phyloP scores from a whole-genome alignment of 2,888 invertebrate genomes.

The Unio delphinus region DNA sequence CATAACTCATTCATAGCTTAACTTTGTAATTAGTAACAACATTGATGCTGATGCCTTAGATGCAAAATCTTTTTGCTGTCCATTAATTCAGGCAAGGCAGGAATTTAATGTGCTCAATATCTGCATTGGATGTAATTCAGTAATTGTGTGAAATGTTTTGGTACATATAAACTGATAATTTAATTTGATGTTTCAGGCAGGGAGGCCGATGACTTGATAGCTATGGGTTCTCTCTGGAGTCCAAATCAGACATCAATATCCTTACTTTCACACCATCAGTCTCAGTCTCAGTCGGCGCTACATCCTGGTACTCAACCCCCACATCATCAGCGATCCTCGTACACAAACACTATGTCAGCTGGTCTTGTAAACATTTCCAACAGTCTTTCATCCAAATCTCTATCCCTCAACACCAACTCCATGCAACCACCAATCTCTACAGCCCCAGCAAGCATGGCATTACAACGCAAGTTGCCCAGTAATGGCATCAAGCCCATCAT shows the following conservation, averaged over 20 bases:
- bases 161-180: too few species aligned
- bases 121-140: too few species aligned
- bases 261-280: not conserved
- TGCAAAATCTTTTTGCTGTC: too few species aligned
- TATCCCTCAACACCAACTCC: too few species aligned
- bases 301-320: constrained; percentile 35
- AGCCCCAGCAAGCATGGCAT: constrained; percentile 28
- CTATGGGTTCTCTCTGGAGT: constrained; percentile 64
- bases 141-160: too few species aligned
- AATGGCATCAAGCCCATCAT: constrained; percentile 41
- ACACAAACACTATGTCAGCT: constrained; percentile 14
- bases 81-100: too few species aligned
- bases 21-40: too few species aligned
- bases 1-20: too few species aligned
- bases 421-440: constrained; percentile 21
- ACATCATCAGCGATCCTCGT: constrained; percentile 12
- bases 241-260: constrained; percentile 29
- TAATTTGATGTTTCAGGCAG: constrained; percentile 35
- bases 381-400: constrained; percentile 1
- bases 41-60: too few species aligned
- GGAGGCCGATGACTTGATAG: constrained; percentile 59
- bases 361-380: constrained; percentile 21
- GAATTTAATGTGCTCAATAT: too few species aligned
- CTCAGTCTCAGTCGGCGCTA: constrained; percentile 1
- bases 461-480: constrained; percentile 37